Percentiles rank a stretch among this genome's conserved stretches.
phyloP scores from a whole-genome alignment of 2,888 invertebrate species.

The Plemyria rubiginata region DNA sequence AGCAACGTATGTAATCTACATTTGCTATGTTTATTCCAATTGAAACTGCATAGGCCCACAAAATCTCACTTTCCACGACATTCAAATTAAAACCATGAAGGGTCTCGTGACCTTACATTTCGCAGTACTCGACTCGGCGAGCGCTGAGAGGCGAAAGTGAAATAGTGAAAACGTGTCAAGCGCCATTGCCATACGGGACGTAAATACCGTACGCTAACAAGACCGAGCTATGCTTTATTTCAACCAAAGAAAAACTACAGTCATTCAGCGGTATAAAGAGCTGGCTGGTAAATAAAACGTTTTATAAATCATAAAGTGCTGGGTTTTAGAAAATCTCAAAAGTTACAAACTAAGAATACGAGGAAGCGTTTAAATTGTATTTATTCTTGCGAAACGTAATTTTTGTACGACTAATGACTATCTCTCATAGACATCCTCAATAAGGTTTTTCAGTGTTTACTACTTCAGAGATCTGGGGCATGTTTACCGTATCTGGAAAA shows the following conservation, averaged over 20 bases:
- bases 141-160: constrained; percentile 46
- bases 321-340: too few relatives aligned
- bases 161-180: constrained; percentile 80
- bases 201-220: constrained; percentile 33
- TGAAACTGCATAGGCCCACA: constrained; percentile 18
- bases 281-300: not conserved
- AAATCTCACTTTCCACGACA: constrained; percentile 44
- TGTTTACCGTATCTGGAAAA: too few relatives aligned
- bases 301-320: not conserved
- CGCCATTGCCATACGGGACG: constrained; percentile 43
- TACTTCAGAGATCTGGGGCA: too few relatives aligned
- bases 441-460: too few relatives aligned
- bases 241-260: constrained; percentile 1
- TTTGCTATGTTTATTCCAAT: constrained; percentile 1
- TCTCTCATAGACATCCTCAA: too few relatives aligned
- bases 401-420: too few relatives aligned
- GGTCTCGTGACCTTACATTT: constrained; percentile 51
- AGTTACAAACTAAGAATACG: too few relatives aligned
- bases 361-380: too few relatives aligned
- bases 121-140: constrained; percentile 29
- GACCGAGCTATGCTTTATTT: constrained; percentile 15
- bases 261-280: not conserved
- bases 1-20: not conserved
- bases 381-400: too few relatives aligned
- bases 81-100: constrained; percentile 50